Evolutionary conservation across 1,140 invertebrate genomes (phyloP), one percentile per base, ranked within the genome.

Genomic region (Pachyrhynchus sulphureomaculatus): DNA sequence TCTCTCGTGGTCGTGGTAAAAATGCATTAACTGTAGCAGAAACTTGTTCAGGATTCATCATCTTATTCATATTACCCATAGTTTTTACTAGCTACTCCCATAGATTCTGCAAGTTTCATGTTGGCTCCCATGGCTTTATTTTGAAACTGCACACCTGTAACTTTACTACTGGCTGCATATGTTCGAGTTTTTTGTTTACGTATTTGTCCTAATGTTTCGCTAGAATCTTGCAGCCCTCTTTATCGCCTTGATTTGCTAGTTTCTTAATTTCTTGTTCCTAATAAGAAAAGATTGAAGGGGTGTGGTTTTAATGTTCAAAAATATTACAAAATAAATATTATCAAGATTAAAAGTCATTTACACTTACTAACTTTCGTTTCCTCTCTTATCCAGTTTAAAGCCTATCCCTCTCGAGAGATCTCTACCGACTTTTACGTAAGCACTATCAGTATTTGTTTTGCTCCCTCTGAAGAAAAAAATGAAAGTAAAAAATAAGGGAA

Each of bases 121-220:
- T 94, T 95, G 0, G 92, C 91, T 18, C 88, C 86, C 89, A 96
- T 95, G 21, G 88, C 80, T 81, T 94, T 94, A 69, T 92, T 90
- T 68, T 94, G 91, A 39, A 87, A 84, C 60, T 89, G 86, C 18
- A 95, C 85, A 67, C 89, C 86, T 63, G 74, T 76, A 68, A 87
- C 84, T 80, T 89, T 89, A 67, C 87, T 88, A 29, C 85, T 85
- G 33, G 91, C 91, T 18, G 85, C 80, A 77, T 87, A 89, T 42
- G 88, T 88, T 71, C 92, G 83, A 13, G 86, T 88, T 74, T 95
- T 95, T 71, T 95, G 92, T 77, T 95, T 94, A 45, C 93, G 81
- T 39, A 96, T 71, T 68, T 91, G 86, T 1, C 96, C 84, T 33
- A 97, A 76, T 75, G 93, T 79, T 95, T 95, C 5, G 93, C 94